Conservation (phyloP, 2,113 vertebrate species). For the Hirundichthys speculiger region DNA sequence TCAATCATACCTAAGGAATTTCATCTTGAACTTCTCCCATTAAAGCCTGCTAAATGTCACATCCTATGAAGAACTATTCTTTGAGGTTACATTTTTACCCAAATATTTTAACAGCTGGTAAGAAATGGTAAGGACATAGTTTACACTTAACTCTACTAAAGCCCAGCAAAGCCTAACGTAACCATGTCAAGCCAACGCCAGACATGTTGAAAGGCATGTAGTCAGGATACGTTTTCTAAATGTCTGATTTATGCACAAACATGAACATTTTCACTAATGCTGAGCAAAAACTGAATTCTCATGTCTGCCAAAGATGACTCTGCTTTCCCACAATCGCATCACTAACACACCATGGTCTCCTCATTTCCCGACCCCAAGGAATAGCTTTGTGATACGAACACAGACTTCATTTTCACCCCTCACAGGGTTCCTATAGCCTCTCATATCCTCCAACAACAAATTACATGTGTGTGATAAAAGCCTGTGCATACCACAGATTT, state of each 20-base stretch:
- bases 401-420: constrained; percentile 72
- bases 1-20: too few species aligned
- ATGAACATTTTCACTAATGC: constrained; percentile 29
- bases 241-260: constrained; percentile 29
- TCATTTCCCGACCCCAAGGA: constrained; percentile 45
- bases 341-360: constrained; percentile 57
- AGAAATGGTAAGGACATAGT: neutral
- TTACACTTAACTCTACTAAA: constrained; percentile 5
- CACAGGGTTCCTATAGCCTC: constrained; percentile 48
- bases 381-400: constrained; percentile 42
- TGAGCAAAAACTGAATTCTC: constrained; percentile 33
- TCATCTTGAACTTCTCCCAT: too few species aligned
- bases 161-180: neutral
- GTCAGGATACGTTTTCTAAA: constrained; percentile 2
- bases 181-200: neutral
- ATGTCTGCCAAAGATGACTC: constrained; percentile 34
- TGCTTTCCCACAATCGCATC: constrained; percentile 49
- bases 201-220: constrained; percentile 11
- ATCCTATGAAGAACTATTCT: too few species aligned
- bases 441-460: constrained; percentile 65
- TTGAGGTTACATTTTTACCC: too few species aligned
- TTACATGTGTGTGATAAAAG: constrained; percentile 61
- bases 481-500: constrained; percentile 40
- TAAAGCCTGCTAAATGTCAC: too few species aligned
- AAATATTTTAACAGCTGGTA: too few species aligned